phyloP scores from a whole-genome alignment of 2,888 invertebrate species.

The Acleris laterana region DNA sequence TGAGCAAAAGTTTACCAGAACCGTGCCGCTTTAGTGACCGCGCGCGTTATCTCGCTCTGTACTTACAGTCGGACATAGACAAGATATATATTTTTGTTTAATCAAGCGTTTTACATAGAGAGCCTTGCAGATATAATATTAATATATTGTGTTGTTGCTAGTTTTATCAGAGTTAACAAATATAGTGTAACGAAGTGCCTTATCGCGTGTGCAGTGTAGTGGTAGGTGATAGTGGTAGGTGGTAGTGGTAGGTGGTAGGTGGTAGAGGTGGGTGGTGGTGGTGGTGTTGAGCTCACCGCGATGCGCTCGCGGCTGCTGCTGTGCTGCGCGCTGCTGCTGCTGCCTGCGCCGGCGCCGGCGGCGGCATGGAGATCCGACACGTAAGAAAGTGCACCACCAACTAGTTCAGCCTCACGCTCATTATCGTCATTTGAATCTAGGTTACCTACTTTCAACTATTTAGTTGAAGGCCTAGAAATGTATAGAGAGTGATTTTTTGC shows the following conservation, averaged over 20 bases:
- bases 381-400: constrained; percentile 51
- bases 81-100: constrained; percentile 12
- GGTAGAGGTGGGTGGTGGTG: constrained; percentile 44
- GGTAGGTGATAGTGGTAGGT: no score
- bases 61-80: constrained; percentile 43
- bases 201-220: constrained; percentile 51
- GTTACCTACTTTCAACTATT: constrained; percentile 29
- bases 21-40: constrained; percentile 68
- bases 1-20: constrained; percentile 54
- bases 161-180: constrained; percentile 57
- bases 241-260: no score
- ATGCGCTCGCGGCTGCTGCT: constrained; percentile 64
- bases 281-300: constrained; percentile 62
- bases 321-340: constrained; percentile 61
- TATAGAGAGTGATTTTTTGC: constrained; percentile 17
- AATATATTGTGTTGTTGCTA: constrained; percentile 42
- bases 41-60: constrained; percentile 64
- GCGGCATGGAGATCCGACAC: constrained; percentile 61
- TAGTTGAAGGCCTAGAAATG: constrained; percentile 27
- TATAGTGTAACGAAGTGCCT: constrained; percentile 74
- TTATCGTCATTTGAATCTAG: constrained; percentile 24
- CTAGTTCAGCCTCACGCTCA: constrained; percentile 14
- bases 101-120: constrained; percentile 36
- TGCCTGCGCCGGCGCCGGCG: constrained; percentile 65
- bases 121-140: constrained; percentile 35